These are phyloP conservation scores for western clawed frog (Xenopus tropicalis) DNA, from an alignment of 2,113 vertebrate genomes.

Conservation along the genomic window DNA sequence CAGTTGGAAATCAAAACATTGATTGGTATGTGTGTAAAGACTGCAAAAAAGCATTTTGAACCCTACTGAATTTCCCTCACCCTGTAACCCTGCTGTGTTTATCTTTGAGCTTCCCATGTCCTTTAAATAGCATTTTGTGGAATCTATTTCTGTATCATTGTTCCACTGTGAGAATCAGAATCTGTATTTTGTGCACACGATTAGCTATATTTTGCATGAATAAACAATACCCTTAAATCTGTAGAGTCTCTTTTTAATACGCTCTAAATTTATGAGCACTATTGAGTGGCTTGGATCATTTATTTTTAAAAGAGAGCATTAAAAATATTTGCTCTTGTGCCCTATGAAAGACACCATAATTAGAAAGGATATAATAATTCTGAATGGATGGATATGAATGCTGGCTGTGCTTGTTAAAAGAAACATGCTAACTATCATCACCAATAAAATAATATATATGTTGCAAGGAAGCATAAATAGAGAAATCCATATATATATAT, in stretches of 20 bases:
- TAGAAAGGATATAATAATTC: constrained; percentile 49
- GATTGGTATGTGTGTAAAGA: too few relatives aligned
- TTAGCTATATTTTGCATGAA: constrained; percentile 16
- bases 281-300: constrained; percentile 19
- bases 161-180: background rate
- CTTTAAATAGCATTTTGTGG: background rate
- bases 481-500: constrained; percentile 60
- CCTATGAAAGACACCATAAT: constrained; percentile 48
- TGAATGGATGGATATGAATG: constrained; percentile 29
- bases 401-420: constrained; percentile 29
- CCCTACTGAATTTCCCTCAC: too few relatives aligned
- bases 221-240: constrained; percentile 28
- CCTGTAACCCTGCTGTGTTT: too few relatives aligned
- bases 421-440: constrained; percentile 39
- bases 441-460: constrained; percentile 51
- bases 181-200: background rate
- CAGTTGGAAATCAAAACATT: too few relatives aligned
- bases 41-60: too few relatives aligned
- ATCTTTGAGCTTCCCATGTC: background rate
- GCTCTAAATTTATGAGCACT: constrained; percentile 5
- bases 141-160: rapidly evolving
- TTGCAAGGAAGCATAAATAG: constrained; percentile 51
- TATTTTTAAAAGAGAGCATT: constrained; percentile 27
- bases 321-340: constrained; percentile 31
- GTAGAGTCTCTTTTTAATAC: constrained; percentile 20